Percentiles rank a stretch among this genome's conserved stretches.
These are phyloP conservation scores for Phyllotis vaccarum DNA, from an alignment of 2,797 vertebrate genomes.

Conservation along the genomic window DNA sequence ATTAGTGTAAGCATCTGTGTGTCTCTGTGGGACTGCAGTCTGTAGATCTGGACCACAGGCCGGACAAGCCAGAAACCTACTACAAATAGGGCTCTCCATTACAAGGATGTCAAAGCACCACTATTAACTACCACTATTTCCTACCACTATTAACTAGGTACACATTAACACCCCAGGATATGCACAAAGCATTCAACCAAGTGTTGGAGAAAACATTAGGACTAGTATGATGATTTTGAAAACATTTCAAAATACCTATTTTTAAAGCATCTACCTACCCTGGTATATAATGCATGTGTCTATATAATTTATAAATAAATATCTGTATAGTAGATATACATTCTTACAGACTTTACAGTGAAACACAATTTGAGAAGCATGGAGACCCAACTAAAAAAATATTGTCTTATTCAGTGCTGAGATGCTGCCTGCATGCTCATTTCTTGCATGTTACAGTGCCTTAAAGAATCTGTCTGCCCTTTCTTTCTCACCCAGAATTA, in stretches of 20 bases:
- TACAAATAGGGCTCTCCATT: neutral
- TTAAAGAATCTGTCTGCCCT: neutral
- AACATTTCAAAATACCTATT: neutral
- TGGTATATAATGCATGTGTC: neutral
- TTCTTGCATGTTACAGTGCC: rapidly evolving
- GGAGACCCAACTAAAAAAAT: neutral
- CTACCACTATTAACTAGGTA: neutral
- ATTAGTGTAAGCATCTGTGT: no score
- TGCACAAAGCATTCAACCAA: neutral
- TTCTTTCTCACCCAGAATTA: neutral
- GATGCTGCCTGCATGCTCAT: rapidly evolving
- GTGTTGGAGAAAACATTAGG: neutral
- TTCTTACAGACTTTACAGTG: neutral
- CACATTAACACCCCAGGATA: no score
- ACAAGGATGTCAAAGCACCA: no score
- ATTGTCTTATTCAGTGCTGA: neutral
- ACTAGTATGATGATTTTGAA: neutral
- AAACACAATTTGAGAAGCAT: neutral
- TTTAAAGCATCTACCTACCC: neutral
- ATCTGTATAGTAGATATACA: neutral
- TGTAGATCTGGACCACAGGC: no score
- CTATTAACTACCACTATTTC: no score
- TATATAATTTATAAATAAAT: neutral
- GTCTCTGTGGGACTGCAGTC: no score
- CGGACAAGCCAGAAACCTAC: no score